Conservation (phyloP, 2,113 vertebrate species). For the Gopherus flavomarginatus region DNA sequence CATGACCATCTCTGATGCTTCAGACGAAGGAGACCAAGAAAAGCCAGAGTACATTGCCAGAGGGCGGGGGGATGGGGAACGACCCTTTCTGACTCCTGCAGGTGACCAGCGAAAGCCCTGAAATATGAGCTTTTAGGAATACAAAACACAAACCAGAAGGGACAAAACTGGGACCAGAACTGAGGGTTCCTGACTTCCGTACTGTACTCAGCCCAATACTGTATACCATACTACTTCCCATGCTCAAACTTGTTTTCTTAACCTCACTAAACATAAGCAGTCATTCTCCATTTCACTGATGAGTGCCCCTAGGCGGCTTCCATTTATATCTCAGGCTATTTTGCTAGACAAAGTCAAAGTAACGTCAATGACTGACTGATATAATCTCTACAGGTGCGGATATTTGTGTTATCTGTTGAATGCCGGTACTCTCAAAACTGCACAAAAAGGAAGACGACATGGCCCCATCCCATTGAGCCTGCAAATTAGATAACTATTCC, state of each 20-base stretch:
- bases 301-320: background rate
- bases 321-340: background rate
- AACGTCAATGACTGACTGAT: background rate
- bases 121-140: no score
- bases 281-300: background rate
- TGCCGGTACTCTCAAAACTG: background rate
- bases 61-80: no score
- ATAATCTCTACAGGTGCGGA: background rate
- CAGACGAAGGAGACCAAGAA: no score
- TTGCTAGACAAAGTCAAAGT: background rate
- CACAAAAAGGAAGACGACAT: conserved; percentile 3
- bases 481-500: conserved; percentile 21
- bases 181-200: background rate
- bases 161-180: no score
- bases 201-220: background rate
- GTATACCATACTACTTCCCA: background rate
- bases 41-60: no score
- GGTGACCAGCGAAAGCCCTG: no score
- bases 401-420: background rate
- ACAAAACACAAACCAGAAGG: no score
- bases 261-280: background rate
- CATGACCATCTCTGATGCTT: no score
- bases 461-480: conserved; percentile 24
- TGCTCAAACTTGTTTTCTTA: background rate
- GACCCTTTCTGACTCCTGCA: no score